Conservation (phyloP, 1,140 invertebrate genomes). For the Drosophila insularis region DNA sequence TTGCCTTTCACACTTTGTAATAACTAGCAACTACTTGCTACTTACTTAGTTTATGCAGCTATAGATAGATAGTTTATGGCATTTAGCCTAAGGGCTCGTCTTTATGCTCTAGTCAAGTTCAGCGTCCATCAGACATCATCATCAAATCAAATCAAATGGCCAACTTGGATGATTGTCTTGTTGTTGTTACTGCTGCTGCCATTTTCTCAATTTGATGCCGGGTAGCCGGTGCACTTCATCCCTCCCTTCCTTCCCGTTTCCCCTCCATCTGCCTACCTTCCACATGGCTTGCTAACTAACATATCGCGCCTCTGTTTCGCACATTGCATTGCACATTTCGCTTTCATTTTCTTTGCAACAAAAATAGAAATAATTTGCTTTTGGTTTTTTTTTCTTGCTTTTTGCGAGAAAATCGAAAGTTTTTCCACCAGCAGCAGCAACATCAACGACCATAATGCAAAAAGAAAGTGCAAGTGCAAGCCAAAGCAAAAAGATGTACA, state of each 20-base stretch:
- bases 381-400: conserved; percentile 42
- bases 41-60: too few species aligned
- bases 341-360: conserved; percentile 75
- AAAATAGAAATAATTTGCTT: conserved; percentile 61
- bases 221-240: conserved; percentile 43
- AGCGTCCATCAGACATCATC: conserved; percentile 41
- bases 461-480: conserved; percentile 82
- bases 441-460: conserved; percentile 76
- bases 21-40: too few species aligned
- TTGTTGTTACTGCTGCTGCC: conserved; percentile 26
- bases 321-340: conserved; percentile 71
- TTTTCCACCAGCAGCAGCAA: conserved; percentile 63
- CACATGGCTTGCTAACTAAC: conserved; percentile 2
- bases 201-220: conserved; percentile 40
- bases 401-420: conserved; percentile 82
- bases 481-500: conserved; percentile 33
- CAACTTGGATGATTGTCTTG: conserved; percentile 32
- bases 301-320: conserved; percentile 31
- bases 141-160: conserved; percentile 42
- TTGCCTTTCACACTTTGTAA: neutral
- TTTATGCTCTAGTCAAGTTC: conserved; percentile 34
- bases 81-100: conserved; percentile 41
- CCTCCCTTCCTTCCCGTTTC: neutral
- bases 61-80: neutral
- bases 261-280: neutral